phyloP scores from a whole-genome alignment of 1,140 invertebrate genomes.

The Drosophila fuyamai region DNA sequence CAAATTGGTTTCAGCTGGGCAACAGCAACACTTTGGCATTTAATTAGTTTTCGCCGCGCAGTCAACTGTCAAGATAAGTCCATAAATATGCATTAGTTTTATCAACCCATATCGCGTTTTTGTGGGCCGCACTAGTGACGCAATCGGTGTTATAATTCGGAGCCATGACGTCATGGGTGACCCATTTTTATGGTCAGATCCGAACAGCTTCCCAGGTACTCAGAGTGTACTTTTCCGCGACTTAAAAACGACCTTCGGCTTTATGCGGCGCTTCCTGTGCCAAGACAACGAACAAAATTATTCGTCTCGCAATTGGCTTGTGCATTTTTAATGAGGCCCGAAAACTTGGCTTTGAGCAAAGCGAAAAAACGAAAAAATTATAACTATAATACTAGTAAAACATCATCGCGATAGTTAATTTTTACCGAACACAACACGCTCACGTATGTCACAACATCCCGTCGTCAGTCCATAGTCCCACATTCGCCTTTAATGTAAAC shows the following conservation, averaged over 20 bases:
- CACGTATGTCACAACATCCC: conserved; percentile 45
- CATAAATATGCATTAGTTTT: conserved; percentile 27
- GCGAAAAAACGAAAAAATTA: conserved; percentile 1
- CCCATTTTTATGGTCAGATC: background rate
- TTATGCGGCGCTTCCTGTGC: conserved; percentile 34
- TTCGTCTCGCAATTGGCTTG: conserved; percentile 45
- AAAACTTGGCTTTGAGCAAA: conserved; percentile 33
- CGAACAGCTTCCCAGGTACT: conserved; percentile 13
- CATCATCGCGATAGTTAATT: conserved; percentile 46
- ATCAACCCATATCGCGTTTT: background rate
- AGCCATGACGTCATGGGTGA: background rate
- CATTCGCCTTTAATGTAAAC: conserved; percentile 39
- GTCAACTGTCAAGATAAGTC: conserved; percentile 30
- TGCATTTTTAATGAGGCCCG: conserved; percentile 46
- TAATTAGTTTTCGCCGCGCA: conserved; percentile 32
- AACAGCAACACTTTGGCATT: conserved; percentile 8
- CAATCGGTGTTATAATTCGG: conserved; percentile 11
- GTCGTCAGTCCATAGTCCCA: conserved; percentile 11
- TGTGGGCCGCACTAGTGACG: conserved; percentile 1
- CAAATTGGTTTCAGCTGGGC: background rate
- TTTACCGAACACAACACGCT: conserved; percentile 28
- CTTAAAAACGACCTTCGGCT: conserved; percentile 21
- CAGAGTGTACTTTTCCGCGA: conserved; percentile 17
- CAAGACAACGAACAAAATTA: conserved; percentile 22
- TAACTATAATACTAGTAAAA: conserved; percentile 29